Base-by-base conservation (phyloP, 2,888 invertebrate species). In the Julus scandinavius region DNA sequence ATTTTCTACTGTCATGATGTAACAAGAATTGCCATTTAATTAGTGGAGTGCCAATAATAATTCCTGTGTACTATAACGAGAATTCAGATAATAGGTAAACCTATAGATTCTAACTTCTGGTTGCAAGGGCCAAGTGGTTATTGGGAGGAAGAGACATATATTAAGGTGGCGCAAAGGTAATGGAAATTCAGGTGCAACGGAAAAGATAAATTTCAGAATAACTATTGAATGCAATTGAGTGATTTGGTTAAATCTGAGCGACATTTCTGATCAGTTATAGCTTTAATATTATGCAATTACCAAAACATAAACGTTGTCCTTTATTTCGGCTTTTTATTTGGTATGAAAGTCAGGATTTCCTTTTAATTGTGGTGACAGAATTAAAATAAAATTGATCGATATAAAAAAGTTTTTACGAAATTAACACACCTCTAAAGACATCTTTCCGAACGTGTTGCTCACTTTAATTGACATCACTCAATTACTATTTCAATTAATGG, bases 81-180 rank as follows among this genome's bases (percentile, higher is more conserved):
- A 72, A 72, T 29, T 72, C 72, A 38, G 72, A 72, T 72, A 72
- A 72, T 72, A 72, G 72, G 72, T n/a, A 72, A 72, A 72, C 72
- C 72, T 72, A 72, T 72, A 72, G 29, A 72, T 72, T 7, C 72
- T 72, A 29, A 72, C 29, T 72, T 72, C 13, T 72, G 72, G 72
- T 72, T 72, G 29, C 72, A 72, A 72, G 29, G 72, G 72, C 72
- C 72, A 72, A 72, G 72, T 29, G 72, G 72, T 29, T 72, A 72
- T 11, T 29, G 72, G 72, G 29, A 2, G 72, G 9, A 2, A 72
- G 9, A 29, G 72, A 29, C 29, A 29, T n/a, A 1, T 9, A n/a
- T n/a, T 72, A 72, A 72, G 72, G 72, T 29, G 72, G 29, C 7
- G 72, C 72, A 72, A 29, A 29, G 72, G 13, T 29, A 2, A 3